Conservation (phyloP, 2,888 invertebrate species). For the Xanthia togata region DNA sequence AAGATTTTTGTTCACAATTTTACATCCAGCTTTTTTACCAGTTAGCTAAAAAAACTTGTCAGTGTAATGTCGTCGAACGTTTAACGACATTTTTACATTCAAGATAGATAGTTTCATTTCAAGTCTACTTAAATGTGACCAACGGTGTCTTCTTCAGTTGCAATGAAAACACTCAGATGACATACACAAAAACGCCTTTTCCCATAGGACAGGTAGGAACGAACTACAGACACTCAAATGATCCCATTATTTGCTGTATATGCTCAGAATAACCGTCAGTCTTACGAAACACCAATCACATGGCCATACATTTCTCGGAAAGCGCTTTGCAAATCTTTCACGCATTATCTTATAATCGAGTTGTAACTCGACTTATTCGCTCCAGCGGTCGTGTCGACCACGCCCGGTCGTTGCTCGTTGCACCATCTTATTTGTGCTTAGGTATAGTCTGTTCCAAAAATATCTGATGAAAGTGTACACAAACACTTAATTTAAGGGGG, state of each 20-base stretch:
- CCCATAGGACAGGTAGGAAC: too few relatives aligned
- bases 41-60: background rate
- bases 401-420: constrained; percentile 42
- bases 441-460: background rate
- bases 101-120: too few relatives aligned
- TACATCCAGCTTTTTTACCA: background rate
- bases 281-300: constrained; percentile 25
- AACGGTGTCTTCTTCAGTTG: too few relatives aligned
- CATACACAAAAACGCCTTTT: too few relatives aligned
- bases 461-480: background rate
- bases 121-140: too few relatives aligned
- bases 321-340: constrained; percentile 19
- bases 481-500: too few relatives aligned
- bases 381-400: constrained; percentile 56
- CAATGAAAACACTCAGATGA: too few relatives aligned
- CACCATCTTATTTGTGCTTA: constrained; percentile 31
- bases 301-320: constrained; percentile 29
- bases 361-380: constrained; percentile 52
- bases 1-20: constrained; percentile 9
- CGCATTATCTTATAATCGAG: constrained; percentile 42
- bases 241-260: background rate
- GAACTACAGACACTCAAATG: background rate
- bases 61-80: background rate
- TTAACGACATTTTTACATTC: too few relatives aligned
- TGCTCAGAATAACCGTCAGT: background rate